These are phyloP conservation scores for Thecophora atra DNA, from an alignment of 2,888 invertebrate species.

Conservation along the genomic window DNA sequence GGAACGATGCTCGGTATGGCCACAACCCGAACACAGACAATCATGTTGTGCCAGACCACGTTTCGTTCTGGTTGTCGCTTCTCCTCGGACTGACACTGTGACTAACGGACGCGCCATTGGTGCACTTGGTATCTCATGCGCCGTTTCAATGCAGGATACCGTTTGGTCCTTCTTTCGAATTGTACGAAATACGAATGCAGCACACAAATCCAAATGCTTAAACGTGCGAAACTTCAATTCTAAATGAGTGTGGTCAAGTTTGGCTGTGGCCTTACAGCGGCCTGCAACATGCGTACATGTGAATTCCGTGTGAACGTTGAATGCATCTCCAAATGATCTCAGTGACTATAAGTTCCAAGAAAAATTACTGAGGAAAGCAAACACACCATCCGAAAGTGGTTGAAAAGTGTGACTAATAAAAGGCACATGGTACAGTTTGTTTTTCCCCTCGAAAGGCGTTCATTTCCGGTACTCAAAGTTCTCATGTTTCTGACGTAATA, in stretches of 20 bases:
- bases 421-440: conserved; percentile 31
- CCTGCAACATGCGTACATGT: background rate
- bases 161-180: conserved; percentile 21
- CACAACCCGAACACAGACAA: conserved; percentile 36
- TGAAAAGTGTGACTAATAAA: conserved; percentile 33
- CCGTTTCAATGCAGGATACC: background rate
- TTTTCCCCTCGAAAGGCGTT: background rate
- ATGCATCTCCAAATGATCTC: background rate
- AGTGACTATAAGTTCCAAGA: background rate
- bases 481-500: no score
- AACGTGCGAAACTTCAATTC: conserved; percentile 43
- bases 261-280: conserved; percentile 2
- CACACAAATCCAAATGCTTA: conserved; percentile 43
- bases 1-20: background rate
- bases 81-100: background rate
- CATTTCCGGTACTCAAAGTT: no score
- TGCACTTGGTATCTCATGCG: background rate
- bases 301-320: background rate
- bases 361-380: background rate
- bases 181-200: conserved; percentile 41
- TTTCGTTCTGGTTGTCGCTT: conserved; percentile 14
- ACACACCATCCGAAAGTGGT: background rate
- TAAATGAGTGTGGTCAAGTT: conserved; percentile 39
- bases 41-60: conserved; percentile 25
- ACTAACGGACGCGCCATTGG: background rate